These are phyloP conservation scores for Cerastis rubricosa DNA, from an alignment of 2,888 invertebrate genomes.

Conservation along the genomic window DNA sequence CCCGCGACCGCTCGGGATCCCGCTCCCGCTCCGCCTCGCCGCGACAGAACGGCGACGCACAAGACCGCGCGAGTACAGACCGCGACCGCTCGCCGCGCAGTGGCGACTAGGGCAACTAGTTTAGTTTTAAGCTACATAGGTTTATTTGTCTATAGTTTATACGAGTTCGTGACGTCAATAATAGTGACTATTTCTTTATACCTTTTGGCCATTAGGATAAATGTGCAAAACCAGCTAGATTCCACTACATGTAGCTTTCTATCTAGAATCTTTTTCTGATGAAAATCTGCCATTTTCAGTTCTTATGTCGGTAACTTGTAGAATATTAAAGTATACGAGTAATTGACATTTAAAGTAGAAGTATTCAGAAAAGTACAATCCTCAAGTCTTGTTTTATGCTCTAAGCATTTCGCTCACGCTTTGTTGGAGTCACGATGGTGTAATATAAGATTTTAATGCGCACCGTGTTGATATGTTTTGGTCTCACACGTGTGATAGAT, in stretches of 20 bases:
- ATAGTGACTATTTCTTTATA: slow-evolving; percentile 44
- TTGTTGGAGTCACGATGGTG: slow-evolving; percentile 68
- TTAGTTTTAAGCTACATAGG: slow-evolving; percentile 60
- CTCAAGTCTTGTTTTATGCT: slow-evolving; percentile 13
- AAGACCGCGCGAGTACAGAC: slow-evolving; percentile 80
- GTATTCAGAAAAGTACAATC: slow-evolving; percentile 59
- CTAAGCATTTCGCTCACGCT: slow-evolving; percentile 24
- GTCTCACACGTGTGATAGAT: slow-evolving; percentile 60
- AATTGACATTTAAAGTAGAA: slow-evolving; percentile 35
- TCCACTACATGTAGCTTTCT: slow-evolving; percentile 14
- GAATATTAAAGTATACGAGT: slow-evolving; percentile 35
- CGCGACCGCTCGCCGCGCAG: slow-evolving; percentile 87
- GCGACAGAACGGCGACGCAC: slow-evolving; percentile 83
- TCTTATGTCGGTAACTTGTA: slow-evolving; percentile 12
- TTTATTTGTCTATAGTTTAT: slow-evolving; percentile 67
- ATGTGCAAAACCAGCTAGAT: slow-evolving; percentile 37
- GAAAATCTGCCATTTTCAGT: slow-evolving; percentile 10
- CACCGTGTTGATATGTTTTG: slow-evolving; percentile 68
- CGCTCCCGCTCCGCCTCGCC: slow-evolving; percentile 82
- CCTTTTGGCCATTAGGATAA: slow-evolving; percentile 36
- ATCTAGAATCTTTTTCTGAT: slow-evolving; percentile 7
- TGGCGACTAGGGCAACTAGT: slow-evolving; percentile 77
- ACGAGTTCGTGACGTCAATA: slow-evolving; percentile 73
- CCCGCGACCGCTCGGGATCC: slow-evolving; percentile 78
- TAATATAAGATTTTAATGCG: slow-evolving; percentile 70